phyloP scores from a whole-genome alignment of 2,113 vertebrate species.

The Trematomus loennbergii region DNA sequence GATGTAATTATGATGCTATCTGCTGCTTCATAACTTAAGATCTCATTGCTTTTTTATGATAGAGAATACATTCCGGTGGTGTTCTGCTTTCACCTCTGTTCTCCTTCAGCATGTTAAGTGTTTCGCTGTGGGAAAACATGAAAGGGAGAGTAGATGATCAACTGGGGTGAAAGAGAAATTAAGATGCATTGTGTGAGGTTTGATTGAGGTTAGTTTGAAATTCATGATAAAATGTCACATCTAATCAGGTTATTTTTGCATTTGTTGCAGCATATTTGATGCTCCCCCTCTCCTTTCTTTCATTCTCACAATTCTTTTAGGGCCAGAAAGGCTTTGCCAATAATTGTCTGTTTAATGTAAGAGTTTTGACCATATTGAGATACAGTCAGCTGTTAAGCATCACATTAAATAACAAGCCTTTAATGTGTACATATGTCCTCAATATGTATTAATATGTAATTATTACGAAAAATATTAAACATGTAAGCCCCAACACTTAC shows the following conservation, averaged over 20 bases:
- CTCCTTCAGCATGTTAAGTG: slow-evolving; percentile 14
- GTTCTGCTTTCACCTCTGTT: slow-evolving; percentile 15
- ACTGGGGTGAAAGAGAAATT: background rate
- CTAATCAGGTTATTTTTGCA: background rate
- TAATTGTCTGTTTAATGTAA: background rate
- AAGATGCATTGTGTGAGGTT: background rate
- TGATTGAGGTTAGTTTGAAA: background rate
- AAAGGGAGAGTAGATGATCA: background rate
- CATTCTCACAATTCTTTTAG: background rate
- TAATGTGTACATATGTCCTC: no score
- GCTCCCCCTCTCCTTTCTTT: background rate
- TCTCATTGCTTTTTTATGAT: background rate
- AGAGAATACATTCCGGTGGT: slow-evolving; percentile 6
- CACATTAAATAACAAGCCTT: no score
- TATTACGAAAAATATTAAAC: no score
- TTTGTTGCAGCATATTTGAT: background rate
- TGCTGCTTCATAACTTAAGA: background rate
- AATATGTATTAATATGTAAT: no score
- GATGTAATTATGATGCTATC: slow-evolving; percentile 15
- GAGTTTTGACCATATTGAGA: background rate
- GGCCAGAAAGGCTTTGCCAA: background rate
- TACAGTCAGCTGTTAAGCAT: background rate
- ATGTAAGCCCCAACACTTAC: no score
- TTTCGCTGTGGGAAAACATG: background rate
- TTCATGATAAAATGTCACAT: background rate